These are phyloP conservation scores for Phymatocera aterrima DNA, from an alignment of 2,888 invertebrate genomes.

Conservation along the genomic window DNA sequence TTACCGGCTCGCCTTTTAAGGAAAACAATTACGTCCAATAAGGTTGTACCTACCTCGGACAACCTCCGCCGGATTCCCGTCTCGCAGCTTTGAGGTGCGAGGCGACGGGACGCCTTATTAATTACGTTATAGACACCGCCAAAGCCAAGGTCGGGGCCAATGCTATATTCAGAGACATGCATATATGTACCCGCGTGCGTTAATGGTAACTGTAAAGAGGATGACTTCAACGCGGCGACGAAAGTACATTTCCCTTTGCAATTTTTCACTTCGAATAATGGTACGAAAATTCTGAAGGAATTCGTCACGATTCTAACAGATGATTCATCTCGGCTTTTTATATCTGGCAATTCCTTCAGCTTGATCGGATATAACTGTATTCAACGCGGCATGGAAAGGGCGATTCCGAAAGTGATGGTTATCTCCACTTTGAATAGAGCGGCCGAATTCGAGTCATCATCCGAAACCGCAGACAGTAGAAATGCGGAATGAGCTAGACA, in stretches of 20 bases:
- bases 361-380: not conserved
- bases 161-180: not conserved
- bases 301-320: no score
- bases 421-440: not conserved
- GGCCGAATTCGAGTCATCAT: slow-evolving; percentile 51
- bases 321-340: no score
- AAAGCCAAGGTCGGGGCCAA: slow-evolving; percentile 60
- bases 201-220: no score
- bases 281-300: no score
- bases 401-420: not conserved
- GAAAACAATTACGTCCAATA: slow-evolving; percentile 57
- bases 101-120: slow-evolving; percentile 54
- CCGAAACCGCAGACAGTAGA: slow-evolving; percentile 66
- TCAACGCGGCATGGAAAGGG: not conserved
- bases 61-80: slow-evolving; percentile 41
- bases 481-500: slow-evolving; percentile 70
- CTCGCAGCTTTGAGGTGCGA: not conserved
- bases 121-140: slow-evolving; percentile 60
- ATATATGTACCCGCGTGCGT: no score
- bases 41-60: slow-evolving; percentile 28
- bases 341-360: not conserved
- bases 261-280: no score
- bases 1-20: slow-evolving; percentile 51
- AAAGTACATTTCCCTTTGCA: no score
- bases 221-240: not conserved